phyloP scores from a whole-genome alignment of 2,797 vertebrate species.

The Lindbergichthys nudifrons region DNA sequence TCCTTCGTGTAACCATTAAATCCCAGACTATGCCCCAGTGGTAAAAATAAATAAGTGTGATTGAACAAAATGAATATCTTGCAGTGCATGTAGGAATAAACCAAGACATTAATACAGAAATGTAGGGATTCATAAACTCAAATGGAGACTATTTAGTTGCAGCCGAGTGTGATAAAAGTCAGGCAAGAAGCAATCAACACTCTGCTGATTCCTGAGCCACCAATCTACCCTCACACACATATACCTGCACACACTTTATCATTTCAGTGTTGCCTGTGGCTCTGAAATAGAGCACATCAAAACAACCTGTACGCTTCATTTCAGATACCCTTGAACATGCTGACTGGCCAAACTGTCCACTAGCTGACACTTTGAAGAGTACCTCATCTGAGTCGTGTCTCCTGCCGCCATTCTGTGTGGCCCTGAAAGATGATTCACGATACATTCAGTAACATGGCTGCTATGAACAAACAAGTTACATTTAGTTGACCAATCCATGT shows the following conservation, averaged over 20 bases:
- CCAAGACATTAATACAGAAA: slow-evolving; percentile 7
- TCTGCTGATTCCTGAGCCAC: slow-evolving; percentile 65
- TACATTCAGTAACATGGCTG: slow-evolving; percentile 2
- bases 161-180: slow-evolving; percentile 54
- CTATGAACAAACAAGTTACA: background rate
- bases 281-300: slow-evolving; percentile 84
- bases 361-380: slow-evolving; percentile 79
- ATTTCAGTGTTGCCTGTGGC: slow-evolving; percentile 80
- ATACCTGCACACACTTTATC: slow-evolving; percentile 52
- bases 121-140: slow-evolving; percentile 1
- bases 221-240: slow-evolving; percentile 41
- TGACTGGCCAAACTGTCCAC: slow-evolving; percentile 78
- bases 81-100: background rate
- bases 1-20: background rate
- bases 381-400: slow-evolving; percentile 55
- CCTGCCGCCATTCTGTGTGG: slow-evolving; percentile 27
- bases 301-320: slow-evolving; percentile 82
- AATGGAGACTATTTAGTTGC: slow-evolving; percentile 32
- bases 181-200: slow-evolving; percentile 64
- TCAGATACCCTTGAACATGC: slow-evolving; percentile 75
- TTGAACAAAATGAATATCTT: background rate
- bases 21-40: background rate
- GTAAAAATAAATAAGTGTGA: background rate
- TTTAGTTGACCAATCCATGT: background rate
- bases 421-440: slow-evolving; percentile 45